A percentile compares a stretch with the other conserved stretches of the same genome.
phyloP scores from a whole-genome alignment of 1,140 invertebrate species.

The Neotoxoptera formosana region DNA sequence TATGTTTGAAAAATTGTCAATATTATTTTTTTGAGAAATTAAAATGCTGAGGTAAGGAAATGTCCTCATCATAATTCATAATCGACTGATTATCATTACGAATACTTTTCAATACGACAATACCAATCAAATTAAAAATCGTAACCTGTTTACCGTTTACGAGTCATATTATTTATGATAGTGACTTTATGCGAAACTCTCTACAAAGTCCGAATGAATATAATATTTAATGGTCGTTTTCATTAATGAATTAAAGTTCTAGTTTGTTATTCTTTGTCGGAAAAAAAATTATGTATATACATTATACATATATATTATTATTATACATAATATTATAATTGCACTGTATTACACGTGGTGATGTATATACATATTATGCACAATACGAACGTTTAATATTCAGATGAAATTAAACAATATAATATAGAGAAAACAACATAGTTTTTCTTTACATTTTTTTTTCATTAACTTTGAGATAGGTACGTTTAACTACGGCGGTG shows the following conservation, averaged over 20 bases:
- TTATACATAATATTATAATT: background rate
- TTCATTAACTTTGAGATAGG: slow-evolving; percentile 4
- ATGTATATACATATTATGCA: background rate
- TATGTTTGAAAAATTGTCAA: background rate
- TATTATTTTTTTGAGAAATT: background rate
- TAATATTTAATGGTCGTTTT: background rate
- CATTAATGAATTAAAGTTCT: background rate
- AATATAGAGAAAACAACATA: background rate
- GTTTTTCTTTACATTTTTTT: background rate
- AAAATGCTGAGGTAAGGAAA: background rate
- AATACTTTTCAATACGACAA: background rate
- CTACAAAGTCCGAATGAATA: background rate
- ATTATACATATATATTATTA: background rate
- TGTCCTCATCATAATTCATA: background rate
- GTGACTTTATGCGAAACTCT: background rate
- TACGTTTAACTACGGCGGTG: background rate
- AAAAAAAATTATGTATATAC: background rate
- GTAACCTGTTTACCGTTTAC: background rate
- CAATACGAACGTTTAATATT: background rate
- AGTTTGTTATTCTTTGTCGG: background rate
- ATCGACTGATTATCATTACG: background rate
- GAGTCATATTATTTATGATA: background rate
- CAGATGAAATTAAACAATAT: background rate
- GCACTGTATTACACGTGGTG: background rate
- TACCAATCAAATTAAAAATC: background rate